Evolutionary conservation across 2,888 invertebrate genomes (phyloP).

Genomic region (Apotomis betuletana): DNA sequence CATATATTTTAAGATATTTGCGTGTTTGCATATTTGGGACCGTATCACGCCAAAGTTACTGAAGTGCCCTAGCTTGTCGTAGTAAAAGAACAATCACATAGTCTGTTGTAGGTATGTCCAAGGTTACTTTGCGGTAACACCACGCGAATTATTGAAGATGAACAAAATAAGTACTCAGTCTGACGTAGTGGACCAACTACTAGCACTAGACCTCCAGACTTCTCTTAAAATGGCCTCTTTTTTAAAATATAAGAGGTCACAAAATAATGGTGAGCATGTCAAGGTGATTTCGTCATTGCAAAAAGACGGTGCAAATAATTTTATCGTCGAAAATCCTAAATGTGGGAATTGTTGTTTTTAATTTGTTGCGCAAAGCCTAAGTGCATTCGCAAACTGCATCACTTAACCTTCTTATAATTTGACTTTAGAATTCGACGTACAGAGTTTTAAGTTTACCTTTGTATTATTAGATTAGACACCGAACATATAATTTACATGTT

Average conservation of each 20-base stretch:
- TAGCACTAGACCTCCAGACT: conserved; percentile 8
- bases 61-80: too few species aligned
- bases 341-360: conserved; percentile 37
- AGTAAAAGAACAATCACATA: background rate
- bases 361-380: conserved; percentile 31
- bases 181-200: background rate
- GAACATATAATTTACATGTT: background rate
- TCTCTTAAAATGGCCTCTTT: background rate
- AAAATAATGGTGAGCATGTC: conserved; percentile 9
- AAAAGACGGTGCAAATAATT: conserved; percentile 44
- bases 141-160: conserved; percentile 14
- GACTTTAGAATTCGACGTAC: conserved; percentile 1
- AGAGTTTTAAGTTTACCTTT: background rate
- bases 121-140: conserved; percentile 27
- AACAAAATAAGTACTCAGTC: conserved; percentile 1
- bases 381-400: conserved; percentile 32
- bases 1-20: too few species aligned
- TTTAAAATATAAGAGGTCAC: background rate
- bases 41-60: too few species aligned
- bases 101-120: background rate
- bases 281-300: conserved; percentile 44
- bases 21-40: too few species aligned
- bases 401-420: conserved; percentile 26
- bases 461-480: background rate
- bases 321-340: conserved; percentile 41